Base-by-base conservation (phyloP, 2,888 invertebrate genomes). In the Callosobruchus maculatus region DNA sequence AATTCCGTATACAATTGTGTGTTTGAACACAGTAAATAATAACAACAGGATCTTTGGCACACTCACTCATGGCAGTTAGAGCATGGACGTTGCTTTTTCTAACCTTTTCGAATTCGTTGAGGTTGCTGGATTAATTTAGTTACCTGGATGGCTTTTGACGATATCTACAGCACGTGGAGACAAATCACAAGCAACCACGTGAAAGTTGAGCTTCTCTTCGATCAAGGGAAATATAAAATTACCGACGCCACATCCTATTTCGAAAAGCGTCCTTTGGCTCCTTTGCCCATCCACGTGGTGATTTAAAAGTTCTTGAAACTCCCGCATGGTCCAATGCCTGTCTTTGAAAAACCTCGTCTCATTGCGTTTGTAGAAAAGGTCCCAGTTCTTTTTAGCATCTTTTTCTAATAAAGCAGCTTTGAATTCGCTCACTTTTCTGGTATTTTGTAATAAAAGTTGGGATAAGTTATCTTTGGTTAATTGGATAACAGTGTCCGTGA, bases 231-330 rank as follows among this genome's bases (percentile, higher is more conserved):
- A 98, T 70, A 99, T 90, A 85, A 99, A 94, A 88, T 99, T 99
- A 0, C 99, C 99, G 9, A 98, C 98, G 2, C 99, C 99, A 86
- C 98, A 98, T 0, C 98, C 98, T 5, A 97, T 91, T 88, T 98
- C 98, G 21, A 96, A 87, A 72, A 95, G 88, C 18, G 87, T 85
- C 74, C 83, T 80, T 76, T 80, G 70, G 0, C 22, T 85, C 74
- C 83, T 80, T 76, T 80, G 70, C 2, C 22, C 26, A 20, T 67
- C 88, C 1, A 89, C 88, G 68, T 88, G 87, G 4, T 79, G 77
- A 13, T 74, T 75, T 18, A 83, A 72, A 20, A 84, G 78, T 74
- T 83, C 83, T 68, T 92, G 88, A 88, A 99, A 98, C 89, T 99
- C 99, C 83, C 97, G 90, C 76, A 94, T 95, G 0, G 97, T 98